Conservation (phyloP, 2,797 vertebrate species). For the Macropodus opercularis region DNA sequence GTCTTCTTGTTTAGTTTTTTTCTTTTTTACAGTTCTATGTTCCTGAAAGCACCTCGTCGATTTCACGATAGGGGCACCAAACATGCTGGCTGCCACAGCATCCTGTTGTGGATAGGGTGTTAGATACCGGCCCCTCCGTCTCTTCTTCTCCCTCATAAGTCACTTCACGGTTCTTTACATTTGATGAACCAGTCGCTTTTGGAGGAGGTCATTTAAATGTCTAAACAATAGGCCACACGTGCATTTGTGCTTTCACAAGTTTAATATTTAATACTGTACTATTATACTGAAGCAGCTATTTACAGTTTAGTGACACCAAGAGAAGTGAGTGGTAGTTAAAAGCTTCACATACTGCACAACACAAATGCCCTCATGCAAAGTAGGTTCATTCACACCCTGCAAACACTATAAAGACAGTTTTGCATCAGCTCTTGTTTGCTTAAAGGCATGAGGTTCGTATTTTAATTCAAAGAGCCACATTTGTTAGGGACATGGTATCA, state of each 20-base stretch:
- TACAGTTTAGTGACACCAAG: not conserved
- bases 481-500: not conserved
- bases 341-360: too few species aligned
- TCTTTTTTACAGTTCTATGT: conserved; percentile 26
- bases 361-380: not conserved
- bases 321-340: conserved; percentile 13
- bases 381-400: not conserved
- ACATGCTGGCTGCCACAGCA: conserved; percentile 72
- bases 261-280: conserved; percentile 49
- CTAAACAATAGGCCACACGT: conserved; percentile 44
- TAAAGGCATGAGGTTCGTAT: conserved; percentile 11
- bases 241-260: conserved; percentile 33
- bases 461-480: conserved; percentile 4
- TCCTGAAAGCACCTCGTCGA: conserved; percentile 54
- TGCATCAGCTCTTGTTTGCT: conserved; percentile 9
- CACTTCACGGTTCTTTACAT: conserved; percentile 51
- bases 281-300: conserved; percentile 22
- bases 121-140: conserved; percentile 2
- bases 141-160: conserved; percentile 63
- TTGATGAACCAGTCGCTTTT: conserved; percentile 70
- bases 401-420: not conserved
- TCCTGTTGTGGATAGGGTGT: conserved; percentile 54
- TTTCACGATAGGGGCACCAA: conserved; percentile 59
- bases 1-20: not conserved
- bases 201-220: conserved; percentile 60